Evolutionary conservation across 1,140 invertebrate species (phyloP).

Genomic region (Melipona quadrifasciata): DNA sequence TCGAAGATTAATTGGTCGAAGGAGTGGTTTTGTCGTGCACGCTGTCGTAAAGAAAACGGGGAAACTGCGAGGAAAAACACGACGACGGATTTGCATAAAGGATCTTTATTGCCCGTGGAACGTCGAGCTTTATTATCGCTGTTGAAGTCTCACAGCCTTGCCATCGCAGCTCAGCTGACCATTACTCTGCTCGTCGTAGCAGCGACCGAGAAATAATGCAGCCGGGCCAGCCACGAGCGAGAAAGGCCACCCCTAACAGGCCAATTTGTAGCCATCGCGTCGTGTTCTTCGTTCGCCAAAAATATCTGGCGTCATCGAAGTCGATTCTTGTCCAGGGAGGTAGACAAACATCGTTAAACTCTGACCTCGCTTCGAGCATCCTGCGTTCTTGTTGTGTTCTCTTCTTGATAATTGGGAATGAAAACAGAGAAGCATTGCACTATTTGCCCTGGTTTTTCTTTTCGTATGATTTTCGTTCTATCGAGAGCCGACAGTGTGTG

Average conservation of each 20-base stretch:
- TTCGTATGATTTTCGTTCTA: not conserved
- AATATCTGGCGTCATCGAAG: not conserved
- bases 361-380: not conserved
- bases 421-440: too few relatives aligned
- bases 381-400: not conserved
- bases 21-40: slow-evolving; percentile 39
- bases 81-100: slow-evolving; percentile 72
- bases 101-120: slow-evolving; percentile 70
- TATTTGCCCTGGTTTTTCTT: not conserved
- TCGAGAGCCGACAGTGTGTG: not conserved
- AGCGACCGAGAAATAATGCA: slow-evolving; percentile 68
- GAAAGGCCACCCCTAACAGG: slow-evolving; percentile 61
- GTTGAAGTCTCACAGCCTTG: slow-evolving; percentile 35
- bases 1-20: slow-evolving; percentile 56
- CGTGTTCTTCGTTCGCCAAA: not conserved
- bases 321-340: not conserved
- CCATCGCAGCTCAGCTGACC: slow-evolving; percentile 53
- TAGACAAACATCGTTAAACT: slow-evolving; percentile 20
- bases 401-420: not conserved
- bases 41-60: slow-evolving; percentile 5
- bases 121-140: slow-evolving; percentile 66
- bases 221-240: slow-evolving; percentile 64
- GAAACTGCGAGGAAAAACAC: slow-evolving; percentile 60
- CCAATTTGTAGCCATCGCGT: slow-evolving; percentile 62
- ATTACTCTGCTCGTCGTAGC: slow-evolving; percentile 73